Evolutionary conservation across 2,113 vertebrate species (phyloP).

Genomic region (Anthoscopus minutus): DNA sequence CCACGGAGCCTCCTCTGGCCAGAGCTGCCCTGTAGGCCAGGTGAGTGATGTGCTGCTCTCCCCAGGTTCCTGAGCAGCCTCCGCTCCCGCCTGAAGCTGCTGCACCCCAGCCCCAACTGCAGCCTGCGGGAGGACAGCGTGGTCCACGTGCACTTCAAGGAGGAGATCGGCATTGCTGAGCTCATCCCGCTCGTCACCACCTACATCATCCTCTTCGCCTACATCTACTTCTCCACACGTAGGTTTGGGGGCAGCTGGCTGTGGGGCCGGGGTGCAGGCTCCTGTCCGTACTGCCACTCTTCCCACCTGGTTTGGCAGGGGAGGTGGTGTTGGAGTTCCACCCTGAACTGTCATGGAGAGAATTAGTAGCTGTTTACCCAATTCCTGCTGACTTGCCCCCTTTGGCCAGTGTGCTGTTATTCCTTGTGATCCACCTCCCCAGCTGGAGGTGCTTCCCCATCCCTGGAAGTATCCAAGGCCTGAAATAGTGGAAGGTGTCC

Average conservation of each 20-base stretch:
- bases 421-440: not conserved
- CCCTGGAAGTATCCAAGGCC: not conserved
- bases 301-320: not conserved
- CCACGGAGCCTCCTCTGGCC: not conserved
- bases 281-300: accelerated
- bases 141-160: constrained; percentile 95
- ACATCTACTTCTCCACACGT: constrained; percentile 99
- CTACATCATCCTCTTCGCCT: constrained; percentile 97
- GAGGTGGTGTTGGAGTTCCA: not conserved
- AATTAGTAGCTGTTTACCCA: not conserved
- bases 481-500: not conserved
- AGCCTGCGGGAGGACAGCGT: constrained; percentile 87
- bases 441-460: not conserved
- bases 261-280: not conserved
- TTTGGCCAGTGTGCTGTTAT: not conserved
- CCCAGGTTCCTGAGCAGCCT: constrained; percentile 89
- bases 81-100: constrained; percentile 84
- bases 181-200: constrained; percentile 97
- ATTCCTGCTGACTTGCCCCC: not conserved
- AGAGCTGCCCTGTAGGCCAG: too few relatives aligned
- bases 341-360: accelerated
- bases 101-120: constrained; percentile 92
- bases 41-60: not conserved
- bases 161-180: constrained; percentile 93
- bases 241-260: constrained; percentile 8